Evolutionary conservation across 2,797 vertebrate species (phyloP), one percentile per base, ranked within the genome.

Genomic region (Gallinago stenura): DNA sequence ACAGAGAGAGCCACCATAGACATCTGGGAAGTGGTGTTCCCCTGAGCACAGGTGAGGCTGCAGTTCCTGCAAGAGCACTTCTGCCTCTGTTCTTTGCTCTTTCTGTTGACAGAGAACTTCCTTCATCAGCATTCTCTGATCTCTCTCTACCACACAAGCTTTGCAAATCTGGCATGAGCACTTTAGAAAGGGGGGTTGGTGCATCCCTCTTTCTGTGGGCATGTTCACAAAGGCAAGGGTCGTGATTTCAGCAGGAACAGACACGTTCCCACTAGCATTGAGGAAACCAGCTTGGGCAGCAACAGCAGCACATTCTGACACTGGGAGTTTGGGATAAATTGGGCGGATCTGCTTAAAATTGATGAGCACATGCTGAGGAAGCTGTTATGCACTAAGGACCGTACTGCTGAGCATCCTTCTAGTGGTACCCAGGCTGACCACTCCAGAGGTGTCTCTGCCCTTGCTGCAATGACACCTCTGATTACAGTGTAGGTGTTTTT

Each of bases 1-100:
- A 60, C 35, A 22, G 35, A 83, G 58, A 1, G 1, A 84, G 15
- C 11, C 6, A 8, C 4, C 8, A n/a, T 1, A 2, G n/a, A 20
- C 10, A 73, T 16, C 26, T 2, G 5, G 17, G 37, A 41, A 50
- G 41, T 21, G 1, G 39, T 2, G 7, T 24, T 75, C 37, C 31
- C 24, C 43, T 57, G 30, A 53, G 41, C 14, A 7, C 1, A 33
- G 26, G 26, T 11, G 43, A 46, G 33, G 13, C 19, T 65, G 45
- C 37, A 26, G 33, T 4, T 82, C 41, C 51, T 28, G 16, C 15
- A 31, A 5, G 19, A 65, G 24, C 0, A 2, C 53, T 81, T 43
- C 28, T 31, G 10, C 17, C 46, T 50, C 51, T 39, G 2, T 16
- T 46, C 58, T 91, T 61, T 20, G 5, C 45, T 66, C 24, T 35